Percentiles rank a stretch among this genome's conserved stretches.
Evolutionary conservation across 2,113 vertebrate genomes (phyloP).

Genomic region (Protobothrops mucrosquamatus): DNA sequence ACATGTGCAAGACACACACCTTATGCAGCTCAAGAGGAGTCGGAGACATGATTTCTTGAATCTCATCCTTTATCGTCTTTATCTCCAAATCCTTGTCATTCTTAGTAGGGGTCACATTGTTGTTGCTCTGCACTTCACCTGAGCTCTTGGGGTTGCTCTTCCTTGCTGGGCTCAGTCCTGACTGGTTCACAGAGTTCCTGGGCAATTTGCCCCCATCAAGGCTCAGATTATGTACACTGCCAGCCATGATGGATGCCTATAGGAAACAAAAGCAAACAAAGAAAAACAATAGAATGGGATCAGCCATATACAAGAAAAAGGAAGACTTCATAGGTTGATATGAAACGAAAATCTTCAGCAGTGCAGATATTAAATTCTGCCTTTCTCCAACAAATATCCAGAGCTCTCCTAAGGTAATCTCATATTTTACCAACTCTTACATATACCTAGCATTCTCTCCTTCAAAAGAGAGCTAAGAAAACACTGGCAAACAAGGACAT

Average conservation of each 20-base stretch:
- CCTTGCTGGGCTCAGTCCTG: slow-evolving; percentile 68
- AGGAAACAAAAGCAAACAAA: slow-evolving; percentile 1
- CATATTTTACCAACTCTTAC: neutral
- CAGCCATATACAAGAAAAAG: neutral
- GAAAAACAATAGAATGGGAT: neutral
- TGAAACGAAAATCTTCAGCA: neutral
- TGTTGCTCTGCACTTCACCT: slow-evolving; percentile 62
- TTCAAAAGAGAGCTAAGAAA: neutral
- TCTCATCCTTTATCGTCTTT: slow-evolving; percentile 66
- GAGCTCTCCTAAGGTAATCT: neutral
- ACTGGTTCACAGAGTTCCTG: slow-evolving; percentile 71
- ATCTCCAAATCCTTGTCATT: slow-evolving; percentile 65
- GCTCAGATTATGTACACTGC: slow-evolving; percentile 81
- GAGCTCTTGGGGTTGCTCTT: slow-evolving; percentile 61
- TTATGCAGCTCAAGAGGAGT: slow-evolving; percentile 84
- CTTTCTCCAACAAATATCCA: neutral
- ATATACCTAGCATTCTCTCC: neutral
- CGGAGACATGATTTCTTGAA: slow-evolving; percentile 72
- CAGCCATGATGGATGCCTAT: slow-evolving; percentile 95
- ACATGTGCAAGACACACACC: slow-evolving; percentile 63
- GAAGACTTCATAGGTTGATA: neutral
- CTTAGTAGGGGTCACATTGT: slow-evolving; percentile 65
- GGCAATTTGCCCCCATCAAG: slow-evolving; percentile 78
- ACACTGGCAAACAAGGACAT: neutral
- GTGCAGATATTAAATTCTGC: neutral